phyloP scores from a whole-genome alignment of 2,113 vertebrate species.

The Petaurus breviceps region DNA sequence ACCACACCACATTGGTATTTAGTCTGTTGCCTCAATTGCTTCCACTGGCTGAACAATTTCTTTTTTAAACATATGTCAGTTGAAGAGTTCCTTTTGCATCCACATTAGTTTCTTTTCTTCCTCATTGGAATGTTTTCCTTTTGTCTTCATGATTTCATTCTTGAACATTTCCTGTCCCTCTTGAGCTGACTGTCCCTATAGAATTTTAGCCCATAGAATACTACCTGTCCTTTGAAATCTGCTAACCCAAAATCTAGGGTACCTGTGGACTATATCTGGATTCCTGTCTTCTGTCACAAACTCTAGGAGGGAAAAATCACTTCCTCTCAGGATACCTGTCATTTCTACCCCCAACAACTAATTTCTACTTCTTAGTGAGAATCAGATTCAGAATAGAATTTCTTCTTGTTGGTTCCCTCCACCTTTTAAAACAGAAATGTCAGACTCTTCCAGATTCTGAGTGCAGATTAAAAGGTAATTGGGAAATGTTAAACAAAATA shows the following conservation, averaged over 20 bases:
- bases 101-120: not conserved
- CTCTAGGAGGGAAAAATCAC: no score
- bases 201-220: not conserved
- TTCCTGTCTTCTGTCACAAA: not conserved
- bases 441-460: not conserved
- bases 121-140: not conserved
- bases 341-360: not conserved
- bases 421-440: not conserved
- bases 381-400: not conserved
- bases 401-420: not conserved
- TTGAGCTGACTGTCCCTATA: not conserved
- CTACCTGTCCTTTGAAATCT: not conserved
- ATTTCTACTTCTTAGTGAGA: not conserved
- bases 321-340: not conserved
- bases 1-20: not conserved
- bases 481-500: no score
- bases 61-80: not conserved
- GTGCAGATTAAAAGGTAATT: no score
- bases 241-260: not conserved
- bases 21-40: not conserved
- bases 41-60: not conserved
- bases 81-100: not conserved
- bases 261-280: not conserved
- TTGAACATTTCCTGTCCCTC: not conserved
- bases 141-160: not conserved